Percentiles rank a stretch among this genome's conserved stretches.
Conservation (phyloP, 2,888 invertebrate genomes). For the Caenorhabditis uteleia region DNA sequence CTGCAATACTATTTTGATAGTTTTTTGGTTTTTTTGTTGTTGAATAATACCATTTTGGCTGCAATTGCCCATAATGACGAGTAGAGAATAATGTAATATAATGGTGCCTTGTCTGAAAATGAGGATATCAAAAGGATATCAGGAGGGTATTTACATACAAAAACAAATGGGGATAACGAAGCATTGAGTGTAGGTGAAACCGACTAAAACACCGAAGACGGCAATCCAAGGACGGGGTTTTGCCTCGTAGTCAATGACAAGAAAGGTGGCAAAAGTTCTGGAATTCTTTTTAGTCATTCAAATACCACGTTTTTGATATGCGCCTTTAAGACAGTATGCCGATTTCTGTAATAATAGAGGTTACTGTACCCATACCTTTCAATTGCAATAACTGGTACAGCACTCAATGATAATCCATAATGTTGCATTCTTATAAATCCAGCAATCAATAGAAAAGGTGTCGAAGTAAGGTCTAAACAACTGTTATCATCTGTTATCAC, state of each 20-base stretch:
- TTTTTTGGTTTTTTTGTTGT: not conserved
- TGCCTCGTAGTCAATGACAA: constrained; percentile 5
- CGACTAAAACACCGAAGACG: not conserved
- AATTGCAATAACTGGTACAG: constrained; percentile 17
- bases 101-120: not conserved
- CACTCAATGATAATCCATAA: constrained; percentile 16
- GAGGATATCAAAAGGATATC: not conserved
- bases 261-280: constrained; percentile 6
- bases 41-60: not conserved
- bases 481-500: not conserved
- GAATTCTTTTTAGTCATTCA: not conserved
- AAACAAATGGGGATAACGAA: constrained; percentile 2
- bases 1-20: not conserved
- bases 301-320: not conserved
- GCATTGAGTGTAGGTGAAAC: not conserved
- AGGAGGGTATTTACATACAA: no score
- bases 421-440: constrained; percentile 26
- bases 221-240: constrained; percentile 1
- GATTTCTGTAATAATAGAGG: no score
- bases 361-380: no score
- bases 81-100: not conserved
- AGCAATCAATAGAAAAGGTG: constrained; percentile 10
- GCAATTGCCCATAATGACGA: not conserved
- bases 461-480: constrained; percentile 22
- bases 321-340: no score